Percentiles rank a stretch among this genome's conserved stretches.
These are phyloP conservation scores for Abrostola tripartita DNA, from an alignment of 2,888 invertebrate species.

Conservation along the genomic window DNA sequence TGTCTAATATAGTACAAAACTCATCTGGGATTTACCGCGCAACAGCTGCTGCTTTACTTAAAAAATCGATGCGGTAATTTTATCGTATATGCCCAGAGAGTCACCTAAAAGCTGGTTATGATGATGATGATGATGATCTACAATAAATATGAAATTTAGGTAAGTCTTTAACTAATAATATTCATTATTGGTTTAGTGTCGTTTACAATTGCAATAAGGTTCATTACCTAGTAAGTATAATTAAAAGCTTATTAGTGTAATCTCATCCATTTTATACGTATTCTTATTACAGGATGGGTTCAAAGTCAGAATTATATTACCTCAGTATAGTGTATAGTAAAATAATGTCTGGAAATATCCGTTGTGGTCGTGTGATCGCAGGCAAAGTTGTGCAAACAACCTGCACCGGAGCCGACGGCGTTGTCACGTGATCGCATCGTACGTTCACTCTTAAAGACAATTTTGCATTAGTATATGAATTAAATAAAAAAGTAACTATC, in stretches of 20 bases:
- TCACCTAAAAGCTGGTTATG: too few relatives aligned
- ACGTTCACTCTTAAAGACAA: conserved; percentile 44
- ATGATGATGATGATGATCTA: too few relatives aligned
- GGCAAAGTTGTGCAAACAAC: conserved; percentile 62
- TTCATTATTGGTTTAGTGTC: too few relatives aligned
- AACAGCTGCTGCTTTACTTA: too few relatives aligned
- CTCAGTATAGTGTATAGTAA: conserved; percentile 3
- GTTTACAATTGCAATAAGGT: too few relatives aligned
- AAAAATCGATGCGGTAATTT: too few relatives aligned
- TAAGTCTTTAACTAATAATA: too few relatives aligned
- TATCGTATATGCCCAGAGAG: too few relatives aligned
- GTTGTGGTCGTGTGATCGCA: conserved; percentile 28
- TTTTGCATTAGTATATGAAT: conserved; percentile 20
- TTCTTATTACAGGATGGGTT: conserved; percentile 5
- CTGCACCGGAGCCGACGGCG: conserved; percentile 45
- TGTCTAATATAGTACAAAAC: too few relatives aligned
- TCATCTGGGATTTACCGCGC: too few relatives aligned
- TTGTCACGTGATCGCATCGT: conserved; percentile 56
- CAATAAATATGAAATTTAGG: too few relatives aligned
- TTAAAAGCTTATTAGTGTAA: not conserved
- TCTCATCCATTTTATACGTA: not conserved
- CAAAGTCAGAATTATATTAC: conserved; percentile 2
- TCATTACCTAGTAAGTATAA: not conserved
- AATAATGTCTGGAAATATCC: conserved; percentile 25
- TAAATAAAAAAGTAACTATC: not conserved